Percentiles rank a stretch among this genome's conserved stretches.
phyloP scores from a whole-genome alignment of 2,113 vertebrate species.

The Menura novaehollandiae region DNA sequence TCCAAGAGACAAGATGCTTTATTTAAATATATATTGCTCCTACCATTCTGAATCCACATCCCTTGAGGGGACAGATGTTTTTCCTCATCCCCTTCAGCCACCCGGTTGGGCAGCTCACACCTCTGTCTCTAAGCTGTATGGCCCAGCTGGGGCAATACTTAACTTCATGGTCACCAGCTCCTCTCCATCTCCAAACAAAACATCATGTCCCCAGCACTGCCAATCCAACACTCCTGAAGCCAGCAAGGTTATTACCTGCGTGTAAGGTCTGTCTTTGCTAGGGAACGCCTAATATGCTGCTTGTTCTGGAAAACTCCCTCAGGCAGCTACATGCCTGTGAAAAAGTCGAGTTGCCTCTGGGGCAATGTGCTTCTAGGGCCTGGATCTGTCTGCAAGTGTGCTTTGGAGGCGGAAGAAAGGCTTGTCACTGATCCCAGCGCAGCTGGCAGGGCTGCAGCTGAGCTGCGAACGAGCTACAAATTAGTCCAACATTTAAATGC shows the following conservation, averaged over 20 bases:
- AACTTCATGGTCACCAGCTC: not conserved
- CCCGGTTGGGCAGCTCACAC: not conserved
- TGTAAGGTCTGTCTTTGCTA: not conserved
- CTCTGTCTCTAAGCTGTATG: not conserved
- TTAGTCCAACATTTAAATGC: slow-evolving; percentile 45
- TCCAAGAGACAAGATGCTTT: not conserved
- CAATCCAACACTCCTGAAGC: not conserved
- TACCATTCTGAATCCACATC: not conserved
- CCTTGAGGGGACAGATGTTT: not conserved
- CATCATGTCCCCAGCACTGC: not conserved
- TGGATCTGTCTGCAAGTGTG: slow-evolving; percentile 28
- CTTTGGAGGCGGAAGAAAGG: slow-evolving; percentile 38
- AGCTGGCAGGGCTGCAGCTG: slow-evolving; percentile 47
- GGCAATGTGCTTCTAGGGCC: not conserved
- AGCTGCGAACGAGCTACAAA: slow-evolving; percentile 41
- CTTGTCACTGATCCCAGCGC: slow-evolving; percentile 20
- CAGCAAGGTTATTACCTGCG: accelerated
- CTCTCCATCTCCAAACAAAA: not conserved
- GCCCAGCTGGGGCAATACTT: not conserved
- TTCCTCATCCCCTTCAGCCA: not conserved
- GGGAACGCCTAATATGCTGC: not conserved
- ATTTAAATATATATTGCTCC: not conserved
- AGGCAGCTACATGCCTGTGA: slow-evolving; percentile 25
- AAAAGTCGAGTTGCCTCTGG: slow-evolving; percentile 19
- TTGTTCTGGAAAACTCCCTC: slow-evolving; percentile 50